phyloP scores from a whole-genome alignment of 2,797 vertebrate species.

The Acestrorhynchus altus region DNA sequence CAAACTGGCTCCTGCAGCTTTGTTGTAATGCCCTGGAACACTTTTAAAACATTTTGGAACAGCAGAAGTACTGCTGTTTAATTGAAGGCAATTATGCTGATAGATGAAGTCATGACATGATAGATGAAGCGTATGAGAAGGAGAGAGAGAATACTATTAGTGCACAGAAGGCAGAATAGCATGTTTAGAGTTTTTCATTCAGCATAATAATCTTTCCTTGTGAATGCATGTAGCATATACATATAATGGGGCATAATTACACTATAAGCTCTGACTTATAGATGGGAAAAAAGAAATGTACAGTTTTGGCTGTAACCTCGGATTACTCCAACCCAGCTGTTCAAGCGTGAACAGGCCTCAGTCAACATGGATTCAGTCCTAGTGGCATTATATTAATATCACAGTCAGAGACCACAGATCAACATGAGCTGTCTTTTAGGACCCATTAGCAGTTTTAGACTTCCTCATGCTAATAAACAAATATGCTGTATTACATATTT shows the following conservation, averaged over 20 bases:
- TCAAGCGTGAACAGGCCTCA: neutral
- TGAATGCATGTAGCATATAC: neutral
- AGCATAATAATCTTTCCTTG: neutral
- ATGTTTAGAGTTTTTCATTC: neutral
- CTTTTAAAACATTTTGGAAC: too few relatives aligned
- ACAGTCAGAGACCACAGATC: neutral
- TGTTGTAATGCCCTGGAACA: slow-evolving; percentile 18
- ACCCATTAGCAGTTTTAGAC: neutral
- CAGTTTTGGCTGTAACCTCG: neutral
- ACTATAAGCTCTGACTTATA: neutral
- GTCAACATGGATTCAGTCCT: neutral
- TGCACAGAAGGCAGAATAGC: neutral
- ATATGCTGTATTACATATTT: too few relatives aligned
- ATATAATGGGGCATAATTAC: neutral
- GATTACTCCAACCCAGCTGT: slow-evolving; percentile 18
- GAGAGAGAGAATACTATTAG: neutral
- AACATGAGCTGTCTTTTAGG: neutral
- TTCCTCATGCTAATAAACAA: too few relatives aligned
- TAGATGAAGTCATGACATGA: slow-evolving; percentile 25
- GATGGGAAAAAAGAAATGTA: neutral
- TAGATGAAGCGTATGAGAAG: neutral
- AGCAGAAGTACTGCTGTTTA: slow-evolving; percentile 6
- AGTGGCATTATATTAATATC: neutral
- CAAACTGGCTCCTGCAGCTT: slow-evolving; percentile 4
- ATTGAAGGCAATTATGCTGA: slow-evolving; percentile 31